Percentiles rank a stretch among this genome's conserved stretches.
Evolutionary conservation across 2,888 invertebrate species (phyloP).

Genomic region (Flexamia atlantica): DNA sequence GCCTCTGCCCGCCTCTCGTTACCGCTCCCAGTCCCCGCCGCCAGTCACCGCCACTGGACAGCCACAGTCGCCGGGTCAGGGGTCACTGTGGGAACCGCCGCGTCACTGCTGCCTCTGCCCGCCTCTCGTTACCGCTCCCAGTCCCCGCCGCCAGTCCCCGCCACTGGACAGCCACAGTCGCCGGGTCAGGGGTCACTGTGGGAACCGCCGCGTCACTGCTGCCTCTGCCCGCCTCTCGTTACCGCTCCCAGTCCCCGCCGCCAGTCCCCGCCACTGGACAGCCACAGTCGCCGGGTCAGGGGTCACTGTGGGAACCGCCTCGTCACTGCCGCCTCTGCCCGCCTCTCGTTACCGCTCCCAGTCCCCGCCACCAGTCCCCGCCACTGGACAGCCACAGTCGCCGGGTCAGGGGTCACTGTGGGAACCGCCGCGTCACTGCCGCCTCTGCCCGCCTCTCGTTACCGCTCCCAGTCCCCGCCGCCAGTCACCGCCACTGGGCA

Average conservation of each 20-base stretch:
- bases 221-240: background rate
- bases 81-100: slow-evolving; percentile 18
- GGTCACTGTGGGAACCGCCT: slow-evolving; percentile 17
- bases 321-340: background rate
- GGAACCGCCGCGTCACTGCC: background rate
- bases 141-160: too few species aligned
- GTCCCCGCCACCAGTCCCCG: too few species aligned
- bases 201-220: background rate
- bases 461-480: too few species aligned
- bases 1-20: background rate
- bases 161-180: background rate
- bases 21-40: too few species aligned
- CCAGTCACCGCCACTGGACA: slow-evolving; percentile 7
- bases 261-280: slow-evolving; percentile 14
- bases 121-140: too few species aligned
- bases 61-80: background rate
- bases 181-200: background rate
- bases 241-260: too few species aligned
- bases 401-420: background rate
- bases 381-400: background rate
- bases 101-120: background rate
- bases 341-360: too few species aligned
- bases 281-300: background rate
- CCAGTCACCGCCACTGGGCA: slow-evolving; percentile 12
- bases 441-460: background rate